Evolutionary conservation across 2,888 invertebrate genomes (phyloP).

Genomic region (Cephalotes varians): DNA sequence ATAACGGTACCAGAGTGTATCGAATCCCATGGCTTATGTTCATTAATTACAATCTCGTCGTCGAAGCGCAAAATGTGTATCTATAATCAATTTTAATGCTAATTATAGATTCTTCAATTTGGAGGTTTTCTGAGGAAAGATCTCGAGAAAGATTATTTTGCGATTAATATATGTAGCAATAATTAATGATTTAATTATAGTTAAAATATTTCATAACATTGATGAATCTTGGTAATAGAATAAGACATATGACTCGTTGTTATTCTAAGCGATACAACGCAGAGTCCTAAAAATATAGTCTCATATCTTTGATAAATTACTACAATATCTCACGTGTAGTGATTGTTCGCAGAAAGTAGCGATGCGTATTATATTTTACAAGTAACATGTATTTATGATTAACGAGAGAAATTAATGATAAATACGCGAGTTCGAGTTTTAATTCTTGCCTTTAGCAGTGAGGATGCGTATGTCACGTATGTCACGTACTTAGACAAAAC

Average conservation of each 20-base stretch:
- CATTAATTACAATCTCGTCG: constrained; percentile 34
- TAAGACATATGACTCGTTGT: not conserved
- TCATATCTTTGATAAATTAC: not conserved
- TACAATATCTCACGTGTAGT: not conserved
- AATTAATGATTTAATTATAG: not conserved
- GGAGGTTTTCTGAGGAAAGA: not conserved
- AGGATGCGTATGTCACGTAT: too few species aligned
- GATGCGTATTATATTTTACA: not conserved
- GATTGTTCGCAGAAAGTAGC: not conserved
- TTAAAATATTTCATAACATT: not conserved
- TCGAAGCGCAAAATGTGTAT: constrained; percentile 55
- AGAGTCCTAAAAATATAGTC: not conserved
- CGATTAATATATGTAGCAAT: not conserved
- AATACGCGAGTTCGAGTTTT: not conserved
- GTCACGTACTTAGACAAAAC: not conserved
- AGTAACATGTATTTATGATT: not conserved
- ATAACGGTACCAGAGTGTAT: not conserved
- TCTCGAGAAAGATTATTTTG: not conserved
- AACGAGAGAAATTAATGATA: not conserved
- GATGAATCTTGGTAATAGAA: not conserved
- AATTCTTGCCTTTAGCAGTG: not conserved
- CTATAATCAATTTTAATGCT: not conserved
- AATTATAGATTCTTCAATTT: not conserved
- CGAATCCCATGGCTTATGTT: not conserved
- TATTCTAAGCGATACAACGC: not conserved